phyloP scores from a whole-genome alignment of 2,888 invertebrate genomes.

The Oscheius sp. region DNA sequence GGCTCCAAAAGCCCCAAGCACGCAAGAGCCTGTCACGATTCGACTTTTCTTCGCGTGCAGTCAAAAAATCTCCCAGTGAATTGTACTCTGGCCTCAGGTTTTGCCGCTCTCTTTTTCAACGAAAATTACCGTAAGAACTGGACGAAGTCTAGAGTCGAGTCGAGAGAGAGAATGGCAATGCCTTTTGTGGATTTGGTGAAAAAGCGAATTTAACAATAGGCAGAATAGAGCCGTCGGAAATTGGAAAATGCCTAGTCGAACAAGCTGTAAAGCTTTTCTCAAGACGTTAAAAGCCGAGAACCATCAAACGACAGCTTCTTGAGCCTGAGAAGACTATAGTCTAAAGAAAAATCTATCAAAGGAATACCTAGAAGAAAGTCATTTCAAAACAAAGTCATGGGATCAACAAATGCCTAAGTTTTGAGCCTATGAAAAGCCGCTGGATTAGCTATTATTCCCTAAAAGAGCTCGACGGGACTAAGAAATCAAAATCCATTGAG shows the following conservation, averaged over 20 bases:
- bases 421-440: too few relatives aligned
- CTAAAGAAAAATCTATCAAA: too few relatives aligned
- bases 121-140: neutral
- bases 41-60: neutral
- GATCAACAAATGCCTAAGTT: too few relatives aligned
- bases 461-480: too few relatives aligned
- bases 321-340: too few relatives aligned
- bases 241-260: neutral
- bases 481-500: too few relatives aligned
- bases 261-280: conserved; percentile 3
- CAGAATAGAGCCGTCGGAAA: neutral
- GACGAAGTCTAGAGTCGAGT: neutral
- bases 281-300: too few relatives aligned
- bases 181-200: neutral
- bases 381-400: too few relatives aligned
- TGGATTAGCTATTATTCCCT: too few relatives aligned
- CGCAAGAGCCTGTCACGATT: conserved; percentile 3
- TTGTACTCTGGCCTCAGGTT: neutral
- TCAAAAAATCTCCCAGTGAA: neutral
- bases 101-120: neutral
- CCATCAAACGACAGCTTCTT: too few relatives aligned
- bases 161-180: neutral
- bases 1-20: too few relatives aligned
- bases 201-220: neutral
- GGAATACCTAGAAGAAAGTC: too few relatives aligned